These are phyloP conservation scores for Trichomycterus rosablanca DNA, from an alignment of 2,113 vertebrate genomes.

Conservation along the genomic window DNA sequence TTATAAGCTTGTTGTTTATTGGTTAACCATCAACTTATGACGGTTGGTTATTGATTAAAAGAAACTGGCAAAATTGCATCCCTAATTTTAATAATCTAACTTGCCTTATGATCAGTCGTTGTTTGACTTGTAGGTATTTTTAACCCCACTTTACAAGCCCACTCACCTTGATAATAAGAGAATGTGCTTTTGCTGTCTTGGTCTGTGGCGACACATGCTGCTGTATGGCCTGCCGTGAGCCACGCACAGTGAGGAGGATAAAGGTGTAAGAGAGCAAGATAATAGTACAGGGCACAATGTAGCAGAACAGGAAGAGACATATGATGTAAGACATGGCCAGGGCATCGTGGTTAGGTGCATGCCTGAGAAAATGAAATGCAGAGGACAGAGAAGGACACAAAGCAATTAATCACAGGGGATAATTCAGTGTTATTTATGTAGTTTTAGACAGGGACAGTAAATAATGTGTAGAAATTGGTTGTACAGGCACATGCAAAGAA, in stretches of 20 bases:
- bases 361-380: conserved; percentile 17
- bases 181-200: conserved; percentile 46
- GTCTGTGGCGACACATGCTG: conserved; percentile 52
- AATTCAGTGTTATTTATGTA: neutral
- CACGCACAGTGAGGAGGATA: conserved; percentile 58
- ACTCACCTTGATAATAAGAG: conserved; percentile 59
- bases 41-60: too few relatives aligned
- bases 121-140: too few relatives aligned
- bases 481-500: too few relatives aligned
- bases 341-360: conserved; percentile 39
- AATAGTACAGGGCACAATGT: conserved; percentile 62
- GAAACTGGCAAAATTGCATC: too few relatives aligned
- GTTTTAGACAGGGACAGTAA: too few relatives aligned
- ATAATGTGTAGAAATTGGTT: too few relatives aligned
- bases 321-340: conserved; percentile 59
- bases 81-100: too few relatives aligned
- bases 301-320: conserved; percentile 66
- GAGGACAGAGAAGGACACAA: neutral
- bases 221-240: conserved; percentile 52
- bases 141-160: too few relatives aligned
- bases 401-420: too few relatives aligned
- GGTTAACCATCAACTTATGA: too few relatives aligned
- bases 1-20: too few relatives aligned
- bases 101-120: too few relatives aligned
- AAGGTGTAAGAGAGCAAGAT: conserved; percentile 62